Evolutionary conservation across 2,113 vertebrate species (phyloP).

Genomic region (Podarcis cretensis): DNA sequence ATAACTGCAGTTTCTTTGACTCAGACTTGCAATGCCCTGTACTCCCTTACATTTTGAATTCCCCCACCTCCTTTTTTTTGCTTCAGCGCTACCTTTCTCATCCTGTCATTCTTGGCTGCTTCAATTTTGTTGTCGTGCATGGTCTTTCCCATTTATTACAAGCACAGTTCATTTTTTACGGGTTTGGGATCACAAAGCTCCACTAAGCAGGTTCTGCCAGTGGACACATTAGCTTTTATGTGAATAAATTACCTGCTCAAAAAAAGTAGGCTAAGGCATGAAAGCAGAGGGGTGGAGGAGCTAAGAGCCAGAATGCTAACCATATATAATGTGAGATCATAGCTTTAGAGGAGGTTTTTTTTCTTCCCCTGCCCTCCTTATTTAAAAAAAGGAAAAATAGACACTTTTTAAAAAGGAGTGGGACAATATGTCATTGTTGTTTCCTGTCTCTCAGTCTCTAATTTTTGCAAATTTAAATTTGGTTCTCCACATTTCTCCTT

Average conservation of each 20-base stretch:
- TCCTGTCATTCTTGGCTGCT: background rate
- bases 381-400: background rate
- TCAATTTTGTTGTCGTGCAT: background rate
- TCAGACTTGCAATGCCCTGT: background rate
- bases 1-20: background rate
- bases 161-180: conserved; percentile 13
- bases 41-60: background rate
- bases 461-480: too few species aligned
- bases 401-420: too few species aligned
- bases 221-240: background rate
- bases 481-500: too few species aligned
- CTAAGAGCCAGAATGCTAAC: background rate
- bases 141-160: background rate
- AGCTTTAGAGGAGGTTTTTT: too few species aligned
- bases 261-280: background rate
- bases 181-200: conserved; percentile 6
- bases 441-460: too few species aligned
- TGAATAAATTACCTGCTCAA: conserved; percentile 22
- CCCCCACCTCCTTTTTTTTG: background rate
- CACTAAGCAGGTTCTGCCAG: background rate
- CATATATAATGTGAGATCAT: background rate
- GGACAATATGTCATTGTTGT: too few species aligned
- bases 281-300: background rate
- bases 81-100: background rate
- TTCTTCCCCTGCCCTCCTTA: too few species aligned